Conservation (phyloP, 2,888 invertebrate genomes). For the Alsophila aescularia region DNA sequence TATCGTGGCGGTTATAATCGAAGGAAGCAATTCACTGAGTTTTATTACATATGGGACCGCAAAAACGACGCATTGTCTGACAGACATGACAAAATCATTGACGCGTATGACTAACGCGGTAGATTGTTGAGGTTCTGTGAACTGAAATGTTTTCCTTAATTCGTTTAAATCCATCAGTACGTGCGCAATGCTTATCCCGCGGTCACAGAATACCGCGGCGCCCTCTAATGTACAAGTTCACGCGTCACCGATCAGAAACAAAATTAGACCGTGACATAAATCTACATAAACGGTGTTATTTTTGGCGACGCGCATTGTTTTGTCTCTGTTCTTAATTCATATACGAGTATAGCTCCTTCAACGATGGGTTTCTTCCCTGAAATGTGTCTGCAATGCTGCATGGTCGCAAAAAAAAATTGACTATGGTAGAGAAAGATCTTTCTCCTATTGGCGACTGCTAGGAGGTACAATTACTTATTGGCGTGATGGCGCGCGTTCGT, state of each 20-base stretch:
- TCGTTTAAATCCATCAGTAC: conserved; percentile 36
- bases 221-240: conserved; percentile 68
- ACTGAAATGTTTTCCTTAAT: conserved; percentile 51
- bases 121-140: conserved; percentile 39
- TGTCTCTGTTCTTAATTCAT: conserved; percentile 33
- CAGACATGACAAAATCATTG: conserved; percentile 31
- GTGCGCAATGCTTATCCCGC: conserved; percentile 34
- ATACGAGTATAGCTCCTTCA: conserved; percentile 6
- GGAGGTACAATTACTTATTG: conserved; percentile 25
- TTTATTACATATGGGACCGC: conserved; percentile 19
- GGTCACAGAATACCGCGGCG: too few relatives aligned
- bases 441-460: conserved; percentile 12
- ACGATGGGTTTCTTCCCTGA: conserved; percentile 4
- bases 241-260: conserved; percentile 60
- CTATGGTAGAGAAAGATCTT: conserved; percentile 10
- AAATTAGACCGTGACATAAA: conserved; percentile 80
- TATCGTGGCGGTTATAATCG: conserved; percentile 7
- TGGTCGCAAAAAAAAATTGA: neutral
- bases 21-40: conserved; percentile 13
- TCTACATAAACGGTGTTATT: conserved; percentile 78
- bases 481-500: conserved; percentile 42
- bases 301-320: conserved; percentile 62
- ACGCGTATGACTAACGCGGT: conserved; percentile 42
- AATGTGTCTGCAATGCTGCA: neutral
- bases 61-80: conserved; percentile 14